Conservation (phyloP, 2,888 invertebrate species). For the Tortricodes alternella region DNA sequence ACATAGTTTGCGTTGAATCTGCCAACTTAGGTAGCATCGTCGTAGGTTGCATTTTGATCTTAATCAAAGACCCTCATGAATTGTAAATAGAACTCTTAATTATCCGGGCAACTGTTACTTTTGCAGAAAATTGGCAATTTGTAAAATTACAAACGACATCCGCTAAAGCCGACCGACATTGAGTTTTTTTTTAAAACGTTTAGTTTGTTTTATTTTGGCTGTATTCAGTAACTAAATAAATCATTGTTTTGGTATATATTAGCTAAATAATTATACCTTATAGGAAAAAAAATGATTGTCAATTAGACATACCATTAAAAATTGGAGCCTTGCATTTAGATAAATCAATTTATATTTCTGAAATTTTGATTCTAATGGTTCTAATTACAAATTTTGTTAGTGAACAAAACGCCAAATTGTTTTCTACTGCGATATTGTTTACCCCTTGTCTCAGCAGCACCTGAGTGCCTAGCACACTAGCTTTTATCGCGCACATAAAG, state of each 20-base stretch:
- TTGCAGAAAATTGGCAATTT: slow-evolving; percentile 49
- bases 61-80: slow-evolving; percentile 63
- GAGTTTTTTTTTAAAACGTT: slow-evolving; percentile 48
- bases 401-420: too few relatives aligned
- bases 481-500: too few relatives aligned
- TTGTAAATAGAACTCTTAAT: slow-evolving; percentile 43
- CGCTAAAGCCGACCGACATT: slow-evolving; percentile 67
- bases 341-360: too few relatives aligned
- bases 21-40: slow-evolving; percentile 73
- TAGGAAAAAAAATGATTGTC: too few relatives aligned
- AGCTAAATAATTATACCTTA: too few relatives aligned
- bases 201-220: slow-evolving; percentile 36
- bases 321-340: too few relatives aligned
- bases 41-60: slow-evolving; percentile 63
- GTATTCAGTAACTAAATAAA: not conserved
- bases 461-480: too few relatives aligned
- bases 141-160: slow-evolving; percentile 57
- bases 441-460: too few relatives aligned
- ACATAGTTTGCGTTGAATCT: slow-evolving; percentile 77
- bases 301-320: too few relatives aligned
- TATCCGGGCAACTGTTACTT: slow-evolving; percentile 45
- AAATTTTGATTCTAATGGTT: too few relatives aligned
- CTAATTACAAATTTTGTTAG: too few relatives aligned
- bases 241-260: not conserved
- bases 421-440: too few relatives aligned